phyloP scores from a whole-genome alignment of 2,113 vertebrate species.

The Lampris incognitus region DNA sequence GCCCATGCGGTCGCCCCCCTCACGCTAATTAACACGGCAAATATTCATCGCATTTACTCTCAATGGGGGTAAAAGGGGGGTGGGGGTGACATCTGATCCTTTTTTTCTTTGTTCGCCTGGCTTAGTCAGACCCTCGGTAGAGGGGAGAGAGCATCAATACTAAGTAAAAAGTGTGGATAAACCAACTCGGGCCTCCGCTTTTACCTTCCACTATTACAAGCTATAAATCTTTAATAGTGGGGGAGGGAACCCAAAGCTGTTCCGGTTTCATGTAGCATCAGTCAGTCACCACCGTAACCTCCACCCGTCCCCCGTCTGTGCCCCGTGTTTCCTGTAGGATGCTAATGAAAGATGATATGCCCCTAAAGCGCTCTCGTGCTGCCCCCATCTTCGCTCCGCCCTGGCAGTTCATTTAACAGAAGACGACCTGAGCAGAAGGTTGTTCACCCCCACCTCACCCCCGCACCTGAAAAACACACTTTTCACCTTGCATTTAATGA shows the following conservation, averaged over 20 bases:
- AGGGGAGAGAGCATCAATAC: constrained; percentile 58
- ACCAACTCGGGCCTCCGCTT: constrained; percentile 8
- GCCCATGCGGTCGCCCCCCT: constrained; percentile 70
- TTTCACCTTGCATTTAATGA: neutral
- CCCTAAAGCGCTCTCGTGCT: neutral
- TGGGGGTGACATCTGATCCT: constrained; percentile 61
- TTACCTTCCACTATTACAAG: neutral
- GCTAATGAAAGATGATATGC: neutral
- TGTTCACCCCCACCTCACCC: neutral
- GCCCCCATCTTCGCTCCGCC: neutral
- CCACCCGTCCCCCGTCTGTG: too few species aligned
- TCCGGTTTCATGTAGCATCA: too few species aligned
- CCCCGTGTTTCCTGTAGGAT: neutral
- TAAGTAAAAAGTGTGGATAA: constrained; percentile 38
- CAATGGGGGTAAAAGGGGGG: constrained; percentile 64
- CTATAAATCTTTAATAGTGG: too few species aligned
- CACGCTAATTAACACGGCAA: constrained; percentile 69
- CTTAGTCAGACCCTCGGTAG: constrained; percentile 63
- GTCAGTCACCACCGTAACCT: too few species aligned
- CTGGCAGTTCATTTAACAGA: neutral
- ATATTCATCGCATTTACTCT: constrained; percentile 76
- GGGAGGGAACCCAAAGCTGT: too few species aligned
- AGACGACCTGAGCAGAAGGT: neutral
- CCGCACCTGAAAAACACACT: neutral
- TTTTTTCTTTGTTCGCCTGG: constrained; percentile 21